Percentiles rank a stretch among this genome's conserved stretches.
Conservation (phyloP, 2,888 invertebrate species). For the Endotricha flammealis region DNA sequence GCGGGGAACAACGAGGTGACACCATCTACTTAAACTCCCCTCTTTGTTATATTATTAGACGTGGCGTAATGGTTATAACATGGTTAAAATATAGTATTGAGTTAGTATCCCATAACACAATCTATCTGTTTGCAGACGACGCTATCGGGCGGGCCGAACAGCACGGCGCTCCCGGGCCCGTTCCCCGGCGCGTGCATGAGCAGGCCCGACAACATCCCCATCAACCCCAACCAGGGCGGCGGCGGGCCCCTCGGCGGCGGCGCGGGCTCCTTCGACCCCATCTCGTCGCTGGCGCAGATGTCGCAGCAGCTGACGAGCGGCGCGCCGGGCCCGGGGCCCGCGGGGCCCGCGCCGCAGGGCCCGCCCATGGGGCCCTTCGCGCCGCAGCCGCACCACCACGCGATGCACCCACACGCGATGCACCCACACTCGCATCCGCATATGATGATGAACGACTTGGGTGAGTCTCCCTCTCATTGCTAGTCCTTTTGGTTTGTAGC, state of each 20-base stretch:
- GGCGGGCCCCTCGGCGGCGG: slow-evolving; percentile 76
- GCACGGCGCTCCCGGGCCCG: slow-evolving; percentile 70
- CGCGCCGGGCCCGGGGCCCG: slow-evolving; percentile 61
- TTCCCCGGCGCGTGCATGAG: slow-evolving; percentile 73
- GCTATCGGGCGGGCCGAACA: slow-evolving; percentile 68
- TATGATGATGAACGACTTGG: slow-evolving; percentile 75
- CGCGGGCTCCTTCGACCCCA: slow-evolving; percentile 89
- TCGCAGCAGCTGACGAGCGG: slow-evolving; percentile 93
- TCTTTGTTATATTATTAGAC: too few species aligned
- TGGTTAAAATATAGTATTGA: too few species aligned
- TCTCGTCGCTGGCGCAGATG: slow-evolving; percentile 96
- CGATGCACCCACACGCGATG: slow-evolving; percentile 70
- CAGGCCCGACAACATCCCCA: slow-evolving; percentile 69
- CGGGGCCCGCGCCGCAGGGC: slow-evolving; percentile 55
- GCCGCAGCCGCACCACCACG: slow-evolving; percentile 61
- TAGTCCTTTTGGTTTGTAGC: background rate
- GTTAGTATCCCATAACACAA: background rate
- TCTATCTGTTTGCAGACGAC: slow-evolving; percentile 46
- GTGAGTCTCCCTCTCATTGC: slow-evolving; percentile 35
- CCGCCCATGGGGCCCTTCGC: slow-evolving; percentile 64
- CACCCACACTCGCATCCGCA: slow-evolving; percentile 70
- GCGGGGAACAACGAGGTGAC: slow-evolving; percentile 51
- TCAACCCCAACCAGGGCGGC: slow-evolving; percentile 72
- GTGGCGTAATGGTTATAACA: too few species aligned
- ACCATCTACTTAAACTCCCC: too few species aligned